phyloP scores from a whole-genome alignment of 2,888 invertebrate genomes.

The Labia minor region DNA sequence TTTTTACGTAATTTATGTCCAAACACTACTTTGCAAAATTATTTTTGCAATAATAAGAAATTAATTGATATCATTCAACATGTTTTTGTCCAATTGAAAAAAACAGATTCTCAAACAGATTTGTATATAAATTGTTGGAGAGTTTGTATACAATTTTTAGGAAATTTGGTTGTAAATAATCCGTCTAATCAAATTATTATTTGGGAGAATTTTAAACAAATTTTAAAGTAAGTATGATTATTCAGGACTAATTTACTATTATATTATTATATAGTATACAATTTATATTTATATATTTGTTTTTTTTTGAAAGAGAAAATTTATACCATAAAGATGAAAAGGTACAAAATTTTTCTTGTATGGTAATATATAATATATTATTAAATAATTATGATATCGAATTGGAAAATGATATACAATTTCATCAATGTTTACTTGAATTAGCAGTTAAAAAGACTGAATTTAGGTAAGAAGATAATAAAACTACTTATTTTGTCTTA shows the following conservation, averaged over 20 bases:
- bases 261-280: no score
- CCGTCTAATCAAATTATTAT: constrained; percentile 44
- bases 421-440: constrained; percentile 25
- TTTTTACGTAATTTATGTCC: no score
- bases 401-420: constrained; percentile 29
- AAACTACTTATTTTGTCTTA: constrained; percentile 36
- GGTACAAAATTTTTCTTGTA: constrained; percentile 38
- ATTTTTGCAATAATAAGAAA: no score
- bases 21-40: no score
- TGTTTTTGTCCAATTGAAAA: no score
- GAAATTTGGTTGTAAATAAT: constrained; percentile 47
- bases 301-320: constrained; percentile 23
- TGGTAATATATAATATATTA: constrained; percentile 52
- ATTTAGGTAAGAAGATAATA: constrained; percentile 31
- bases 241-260: no score
- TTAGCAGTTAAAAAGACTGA: constrained; percentile 30
- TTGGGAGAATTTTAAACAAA: constrained; percentile 42
- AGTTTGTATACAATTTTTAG: constrained; percentile 45
- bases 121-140: constrained; percentile 43
- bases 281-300: no score
- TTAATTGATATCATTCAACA: no score
- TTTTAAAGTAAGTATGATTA: constrained; percentile 30
- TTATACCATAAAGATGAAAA: constrained; percentile 25
- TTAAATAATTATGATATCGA: constrained; percentile 41
- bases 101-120: constrained; percentile 31